A percentile compares a stretch with the other conserved stretches of the same genome.
phyloP scores from a whole-genome alignment of 1,140 invertebrate species.

The Amyelois transitella region DNA sequence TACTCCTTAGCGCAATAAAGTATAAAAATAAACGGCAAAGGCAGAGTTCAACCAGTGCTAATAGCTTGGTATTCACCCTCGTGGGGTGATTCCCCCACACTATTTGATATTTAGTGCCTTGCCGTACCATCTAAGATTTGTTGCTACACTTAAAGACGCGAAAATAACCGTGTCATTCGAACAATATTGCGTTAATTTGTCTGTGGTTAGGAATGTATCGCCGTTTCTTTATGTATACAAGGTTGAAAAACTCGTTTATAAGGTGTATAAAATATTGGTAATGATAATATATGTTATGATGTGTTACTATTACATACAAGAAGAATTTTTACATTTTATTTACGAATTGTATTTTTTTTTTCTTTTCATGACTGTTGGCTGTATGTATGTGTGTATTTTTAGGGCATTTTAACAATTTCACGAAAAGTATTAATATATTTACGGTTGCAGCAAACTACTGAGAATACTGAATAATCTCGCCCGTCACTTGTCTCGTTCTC shows the following conservation, averaged over 20 bases:
- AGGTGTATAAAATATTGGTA: too few species aligned
- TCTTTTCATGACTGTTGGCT: too few species aligned
- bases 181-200: conserved; percentile 49
- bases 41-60: conserved; percentile 65
- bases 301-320: too few species aligned
- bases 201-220: conserved; percentile 20
- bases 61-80: conserved; percentile 46
- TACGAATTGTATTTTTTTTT: too few species aligned
- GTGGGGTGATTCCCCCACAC: conserved; percentile 48
- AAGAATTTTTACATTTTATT: too few species aligned
- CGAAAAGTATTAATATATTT: conserved; percentile 3
- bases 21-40: conserved; percentile 37
- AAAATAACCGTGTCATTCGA: conserved; percentile 44
- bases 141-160: conserved; percentile 44
- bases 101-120: conserved; percentile 66
- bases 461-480: not conserved
- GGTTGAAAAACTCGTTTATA: too few species aligned
- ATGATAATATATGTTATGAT: too few species aligned
- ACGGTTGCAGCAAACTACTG: not conserved
- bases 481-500: not conserved
- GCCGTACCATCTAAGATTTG: conserved; percentile 69
- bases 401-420: too few species aligned
- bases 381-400: too few species aligned
- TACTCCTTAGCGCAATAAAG: conserved; percentile 4
- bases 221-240: too few species aligned